A percentile compares a stretch with the other conserved stretches of the same genome.
Conservation (phyloP, 2,113 vertebrate genomes). For the Rhinoderma darwinii region DNA sequence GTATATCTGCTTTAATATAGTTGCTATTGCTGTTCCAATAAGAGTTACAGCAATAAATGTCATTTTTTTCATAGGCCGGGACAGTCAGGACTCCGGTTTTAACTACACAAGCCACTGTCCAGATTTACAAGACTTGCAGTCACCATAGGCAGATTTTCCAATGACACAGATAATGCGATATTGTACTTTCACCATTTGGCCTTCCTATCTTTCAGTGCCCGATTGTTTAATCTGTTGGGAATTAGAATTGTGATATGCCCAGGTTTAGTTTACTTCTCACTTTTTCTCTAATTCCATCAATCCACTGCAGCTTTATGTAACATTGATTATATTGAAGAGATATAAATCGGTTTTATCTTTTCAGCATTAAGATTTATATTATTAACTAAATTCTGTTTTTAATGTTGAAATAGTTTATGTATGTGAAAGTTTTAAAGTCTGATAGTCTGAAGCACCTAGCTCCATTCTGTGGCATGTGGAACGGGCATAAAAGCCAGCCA, state of each 20-base stretch:
- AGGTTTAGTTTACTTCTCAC: not conserved
- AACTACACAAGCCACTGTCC: too few relatives aligned
- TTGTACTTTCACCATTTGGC: not conserved
- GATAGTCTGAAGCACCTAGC: constrained; percentile 24
- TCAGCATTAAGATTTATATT: not conserved
- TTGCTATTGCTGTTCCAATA: too few relatives aligned
- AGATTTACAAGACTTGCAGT: not conserved
- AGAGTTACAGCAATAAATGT: too few relatives aligned
- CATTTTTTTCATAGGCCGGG: too few relatives aligned
- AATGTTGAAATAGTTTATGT: not conserved
- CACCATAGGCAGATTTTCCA: not conserved
- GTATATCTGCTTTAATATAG: too few relatives aligned
- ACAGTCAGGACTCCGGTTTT: too few relatives aligned
- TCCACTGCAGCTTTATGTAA: not conserved
- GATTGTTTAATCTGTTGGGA: not conserved
- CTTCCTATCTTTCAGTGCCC: not conserved
- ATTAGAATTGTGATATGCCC: not conserved
- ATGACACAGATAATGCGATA: not conserved
- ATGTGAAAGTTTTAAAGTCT: not conserved
- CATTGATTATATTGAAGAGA: not conserved
- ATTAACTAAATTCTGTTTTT: not conserved
- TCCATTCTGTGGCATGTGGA: too few relatives aligned
- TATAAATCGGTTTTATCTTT: not conserved
- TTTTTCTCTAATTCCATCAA: not conserved
- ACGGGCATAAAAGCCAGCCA: too few relatives aligned